These are phyloP conservation scores for Saturnia japonica DNA, from an alignment of 2,888 invertebrate species.

Conservation along the genomic window DNA sequence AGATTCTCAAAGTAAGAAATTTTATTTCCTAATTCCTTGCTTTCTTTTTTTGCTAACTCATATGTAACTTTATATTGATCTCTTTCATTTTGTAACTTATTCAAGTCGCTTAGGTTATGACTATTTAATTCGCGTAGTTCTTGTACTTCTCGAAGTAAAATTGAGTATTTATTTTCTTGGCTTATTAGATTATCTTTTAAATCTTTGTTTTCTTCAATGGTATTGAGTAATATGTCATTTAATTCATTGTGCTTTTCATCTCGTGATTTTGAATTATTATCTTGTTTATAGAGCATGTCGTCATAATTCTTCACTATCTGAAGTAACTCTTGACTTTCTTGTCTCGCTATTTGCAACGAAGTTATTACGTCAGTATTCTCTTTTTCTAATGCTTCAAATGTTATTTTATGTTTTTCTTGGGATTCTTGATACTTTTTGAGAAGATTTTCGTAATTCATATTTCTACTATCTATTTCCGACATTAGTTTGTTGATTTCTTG, in stretches of 20 bases:
- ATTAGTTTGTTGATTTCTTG: constrained; percentile 53
- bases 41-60: constrained; percentile 55
- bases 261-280: constrained; percentile 39
- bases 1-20: constrained; percentile 45
- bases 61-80: constrained; percentile 43
- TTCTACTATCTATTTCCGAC: constrained; percentile 49
- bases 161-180: constrained; percentile 41
- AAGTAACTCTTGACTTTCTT: constrained; percentile 61
- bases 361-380: constrained; percentile 51
- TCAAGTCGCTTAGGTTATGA: constrained; percentile 40
- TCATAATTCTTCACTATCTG: constrained; percentile 53
- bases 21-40: constrained; percentile 48
- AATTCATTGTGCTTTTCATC: constrained; percentile 40
- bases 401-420: constrained; percentile 45
- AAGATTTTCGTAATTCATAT: constrained; percentile 48
- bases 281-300: constrained; percentile 39
- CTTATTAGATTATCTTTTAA: constrained; percentile 38
- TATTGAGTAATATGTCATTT: constrained; percentile 35
- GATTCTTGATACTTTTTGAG: constrained; percentile 45
- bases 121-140: constrained; percentile 51
- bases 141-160: constrained; percentile 53
- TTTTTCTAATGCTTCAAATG: constrained; percentile 44
- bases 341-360: constrained; percentile 51
- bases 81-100: constrained; percentile 50
- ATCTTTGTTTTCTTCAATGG: constrained; percentile 44